A percentile compares a stretch with the other conserved stretches of the same genome.
phyloP scores from a whole-genome alignment of 2,113 vertebrate species.

The Corythornis madagascariensis region DNA sequence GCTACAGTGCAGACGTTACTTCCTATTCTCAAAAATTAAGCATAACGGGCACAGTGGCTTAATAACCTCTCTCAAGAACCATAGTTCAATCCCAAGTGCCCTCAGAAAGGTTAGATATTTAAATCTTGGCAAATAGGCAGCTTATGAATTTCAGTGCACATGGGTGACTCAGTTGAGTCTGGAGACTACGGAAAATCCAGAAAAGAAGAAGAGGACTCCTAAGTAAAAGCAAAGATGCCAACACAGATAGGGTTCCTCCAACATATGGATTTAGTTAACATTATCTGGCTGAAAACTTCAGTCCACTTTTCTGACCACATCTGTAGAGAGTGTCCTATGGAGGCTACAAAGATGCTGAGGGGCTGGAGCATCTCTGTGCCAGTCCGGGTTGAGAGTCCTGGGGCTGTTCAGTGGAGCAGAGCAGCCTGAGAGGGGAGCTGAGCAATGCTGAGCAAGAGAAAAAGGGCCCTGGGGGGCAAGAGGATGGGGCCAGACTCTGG shows the following conservation, averaged over 20 bases:
- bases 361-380: no score
- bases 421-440: no score
- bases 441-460: no score
- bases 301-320: neutral
- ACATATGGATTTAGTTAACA: neutral
- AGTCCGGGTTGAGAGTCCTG: no score
- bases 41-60: conserved; percentile 28
- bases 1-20: conserved; percentile 16
- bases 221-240: neutral
- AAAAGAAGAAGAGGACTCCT: neutral
- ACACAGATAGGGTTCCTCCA: neutral
- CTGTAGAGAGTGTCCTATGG: no score
- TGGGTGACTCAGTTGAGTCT: neutral
- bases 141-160: conserved; percentile 22
- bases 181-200: neutral
- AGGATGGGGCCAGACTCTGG: no score
- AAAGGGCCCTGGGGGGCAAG: no score
- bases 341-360: no score
- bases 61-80: conserved; percentile 56
- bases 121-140: conserved; percentile 59
- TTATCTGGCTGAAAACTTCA: neutral
- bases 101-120: conserved; percentile 66
- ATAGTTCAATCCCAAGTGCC: conserved; percentile 45
- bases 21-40: conserved; percentile 17
- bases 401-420: no score